A percentile compares a stretch with the other conserved stretches of the same genome.
These are phyloP conservation scores for Lydus trimaculatus DNA, from an alignment of 2,888 invertebrate genomes.

Conservation along the genomic window DNA sequence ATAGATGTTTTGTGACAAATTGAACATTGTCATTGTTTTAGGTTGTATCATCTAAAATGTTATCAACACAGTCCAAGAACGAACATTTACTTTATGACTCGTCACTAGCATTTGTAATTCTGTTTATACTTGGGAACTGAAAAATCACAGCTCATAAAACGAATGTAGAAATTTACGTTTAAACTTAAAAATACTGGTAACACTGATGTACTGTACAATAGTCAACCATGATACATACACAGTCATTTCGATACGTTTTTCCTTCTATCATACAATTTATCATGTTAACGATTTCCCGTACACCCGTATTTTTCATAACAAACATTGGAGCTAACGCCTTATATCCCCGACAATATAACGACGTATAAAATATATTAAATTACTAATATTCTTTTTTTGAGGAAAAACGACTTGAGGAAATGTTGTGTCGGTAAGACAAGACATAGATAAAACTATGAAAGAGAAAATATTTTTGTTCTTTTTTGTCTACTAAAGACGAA, in stretches of 20 bases:
- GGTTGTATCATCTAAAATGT: slow-evolving; percentile 34
- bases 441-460: slow-evolving; percentile 6
- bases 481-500: slow-evolving; percentile 36
- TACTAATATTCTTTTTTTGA: background rate
- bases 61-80: slow-evolving; percentile 41
- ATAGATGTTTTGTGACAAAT: slow-evolving; percentile 37
- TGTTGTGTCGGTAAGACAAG: background rate
- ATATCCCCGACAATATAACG: slow-evolving; percentile 4
- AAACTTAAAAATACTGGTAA: slow-evolving; percentile 43
- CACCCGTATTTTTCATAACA: slow-evolving; percentile 35
- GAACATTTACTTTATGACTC: slow-evolving; percentile 41
- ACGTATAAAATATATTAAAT: slow-evolving; percentile 14
- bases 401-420: background rate
- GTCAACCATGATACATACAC: slow-evolving; percentile 42
- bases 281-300: slow-evolving; percentile 45
- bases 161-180: slow-evolving; percentile 44
- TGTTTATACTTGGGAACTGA: slow-evolving; percentile 44
- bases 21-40: slow-evolving; percentile 41
- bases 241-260: slow-evolving; percentile 43
- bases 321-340: slow-evolving; percentile 23
- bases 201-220: slow-evolving; percentile 21
- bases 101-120: slow-evolving; percentile 46
- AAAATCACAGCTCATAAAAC: slow-evolving; percentile 43
- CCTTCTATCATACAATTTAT: slow-evolving; percentile 42
- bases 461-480: slow-evolving; percentile 20